Evolutionary conservation across 2,888 invertebrate species (phyloP), one percentile per base, ranked within the genome.

Genomic region (Ochropleura leucogaster): DNA sequence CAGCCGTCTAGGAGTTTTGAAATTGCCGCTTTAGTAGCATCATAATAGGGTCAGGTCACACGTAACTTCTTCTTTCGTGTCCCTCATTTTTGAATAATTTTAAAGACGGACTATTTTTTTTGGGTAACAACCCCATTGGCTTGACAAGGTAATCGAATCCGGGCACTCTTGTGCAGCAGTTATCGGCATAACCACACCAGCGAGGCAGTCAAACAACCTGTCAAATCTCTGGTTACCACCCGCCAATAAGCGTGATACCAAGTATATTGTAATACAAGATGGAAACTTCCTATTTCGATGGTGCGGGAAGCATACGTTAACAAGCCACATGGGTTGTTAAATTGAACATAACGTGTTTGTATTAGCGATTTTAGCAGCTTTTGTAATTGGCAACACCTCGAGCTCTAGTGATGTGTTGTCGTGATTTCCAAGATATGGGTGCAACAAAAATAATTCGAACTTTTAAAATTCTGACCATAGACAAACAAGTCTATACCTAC

Each of bases 261-360:
- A 30, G 30, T 49, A 57, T 47, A 16, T 68, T 49, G 12, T 69
- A 76, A 40, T 44, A 14, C 44, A 16, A 46, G 46, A 70, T 63
- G 40, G 18, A 20, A 18, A 42, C 55, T 40, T 12, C 30, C 6
- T 0, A 47, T 20, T 14, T 12, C 3, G 12, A 4, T 47, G 60
- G n/a, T 47, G 60, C n/a, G 4, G 42, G 0, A 66, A 47, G 10
- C 12, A n/a, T 18, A 57, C 9, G 3, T 42, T 49, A 12, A 42
- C 63, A 72, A 66, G n/a, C 7, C 2, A 74, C 49, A 40, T 51
- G n/a, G 53, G n/a, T 30, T 57, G 47, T 64, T 47, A n/a, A 47
- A 40, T 40, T 40, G 10, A 44, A 66, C 16, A 9, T 20, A 14
- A 66, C 66, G 9, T 30, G 6, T 42, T 14, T 57, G 18, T n/a